phyloP scores from a whole-genome alignment of 2,797 vertebrate species.

The Tiaroga cobitis region DNA sequence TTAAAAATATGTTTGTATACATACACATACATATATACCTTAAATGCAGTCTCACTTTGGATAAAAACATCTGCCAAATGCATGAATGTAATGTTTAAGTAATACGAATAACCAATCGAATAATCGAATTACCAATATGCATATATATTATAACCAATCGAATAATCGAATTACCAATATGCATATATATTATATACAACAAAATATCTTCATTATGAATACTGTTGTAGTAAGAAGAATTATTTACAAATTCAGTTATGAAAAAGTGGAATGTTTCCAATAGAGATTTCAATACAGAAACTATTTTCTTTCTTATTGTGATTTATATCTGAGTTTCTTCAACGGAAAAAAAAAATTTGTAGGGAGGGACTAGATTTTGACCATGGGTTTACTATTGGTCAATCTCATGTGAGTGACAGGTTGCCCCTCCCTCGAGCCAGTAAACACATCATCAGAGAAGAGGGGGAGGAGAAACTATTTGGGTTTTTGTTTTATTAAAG shows the following conservation, averaged over 20 bases:
- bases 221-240: not conserved
- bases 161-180: not conserved
- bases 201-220: not conserved
- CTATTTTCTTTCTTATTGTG: too few species aligned
- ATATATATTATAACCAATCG: too few species aligned
- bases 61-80: not conserved
- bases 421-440: too few species aligned
- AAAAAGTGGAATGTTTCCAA: too few species aligned
- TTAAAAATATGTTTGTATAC: not conserved
- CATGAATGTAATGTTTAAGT: not conserved
- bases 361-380: too few species aligned
- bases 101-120: too few species aligned
- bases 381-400: not conserved
- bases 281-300: too few species aligned
- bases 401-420: too few species aligned
- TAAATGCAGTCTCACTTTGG: not conserved
- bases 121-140: not conserved
- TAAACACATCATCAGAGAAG: too few species aligned
- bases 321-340: too few species aligned
- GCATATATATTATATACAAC: not conserved
- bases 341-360: too few species aligned
- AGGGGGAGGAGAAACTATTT: not conserved
- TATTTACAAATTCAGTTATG: too few species aligned
- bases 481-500: not conserved
- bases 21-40: not conserved